Evolutionary conservation across 2,113 vertebrate species (phyloP).

Genomic region (Chaetodon auriga): DNA sequence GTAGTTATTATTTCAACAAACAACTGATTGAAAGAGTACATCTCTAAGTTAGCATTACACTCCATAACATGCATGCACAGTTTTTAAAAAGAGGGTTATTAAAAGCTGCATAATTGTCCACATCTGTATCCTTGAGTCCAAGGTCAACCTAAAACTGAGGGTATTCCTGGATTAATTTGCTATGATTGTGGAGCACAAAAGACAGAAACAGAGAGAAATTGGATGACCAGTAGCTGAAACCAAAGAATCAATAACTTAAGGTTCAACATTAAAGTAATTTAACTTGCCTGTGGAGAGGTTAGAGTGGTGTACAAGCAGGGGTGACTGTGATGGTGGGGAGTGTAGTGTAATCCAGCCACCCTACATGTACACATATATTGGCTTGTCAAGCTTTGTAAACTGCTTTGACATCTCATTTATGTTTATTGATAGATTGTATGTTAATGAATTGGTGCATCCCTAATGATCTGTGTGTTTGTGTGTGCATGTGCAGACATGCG

Average conservation of each 20-base stretch:
- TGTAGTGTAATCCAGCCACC: slow-evolving; percentile 8
- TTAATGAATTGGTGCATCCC: slow-evolving; percentile 53
- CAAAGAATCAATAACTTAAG: slow-evolving; percentile 18
- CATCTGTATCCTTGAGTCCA: not conserved
- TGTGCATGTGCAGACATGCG: slow-evolving; percentile 10
- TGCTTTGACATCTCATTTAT: slow-evolving; percentile 50
- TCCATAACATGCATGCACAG: no score
- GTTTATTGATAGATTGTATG: slow-evolving; percentile 56
- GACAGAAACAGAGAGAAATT: not conserved
- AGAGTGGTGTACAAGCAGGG: not conserved
- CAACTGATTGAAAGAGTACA: no score
- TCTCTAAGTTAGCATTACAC: no score
- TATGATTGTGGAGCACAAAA: not conserved
- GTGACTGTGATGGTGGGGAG: not conserved
- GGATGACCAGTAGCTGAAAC: slow-evolving; percentile 14
- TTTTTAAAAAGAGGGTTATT: not conserved
- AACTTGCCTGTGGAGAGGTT: slow-evolving; percentile 5
- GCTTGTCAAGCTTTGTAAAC: slow-evolving; percentile 34
- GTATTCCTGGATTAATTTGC: not conserved
- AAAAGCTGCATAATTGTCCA: not conserved
- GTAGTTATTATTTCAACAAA: no score
- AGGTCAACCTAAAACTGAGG: not conserved
- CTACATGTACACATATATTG: slow-evolving; percentile 17
- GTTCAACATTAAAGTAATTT: slow-evolving; percentile 48
- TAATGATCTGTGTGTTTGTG: slow-evolving; percentile 42